Evolutionary conservation across 2,797 vertebrate species (phyloP), one percentile per base, ranked within the genome.

Genomic region (Xyrichtys novacula): DNA sequence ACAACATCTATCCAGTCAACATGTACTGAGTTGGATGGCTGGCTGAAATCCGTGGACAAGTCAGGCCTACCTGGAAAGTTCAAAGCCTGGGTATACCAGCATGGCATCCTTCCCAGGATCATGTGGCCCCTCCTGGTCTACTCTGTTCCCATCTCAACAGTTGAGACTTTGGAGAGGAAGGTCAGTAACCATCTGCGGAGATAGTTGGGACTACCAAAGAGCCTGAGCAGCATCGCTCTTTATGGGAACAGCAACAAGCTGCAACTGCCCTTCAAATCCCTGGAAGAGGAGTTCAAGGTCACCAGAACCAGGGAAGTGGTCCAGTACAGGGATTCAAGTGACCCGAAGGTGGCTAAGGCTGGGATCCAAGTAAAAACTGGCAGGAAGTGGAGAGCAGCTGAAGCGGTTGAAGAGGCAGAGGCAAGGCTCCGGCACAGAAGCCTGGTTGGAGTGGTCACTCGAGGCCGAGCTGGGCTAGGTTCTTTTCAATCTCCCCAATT

Each of bases 71-170:
- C 43, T 15, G 43, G 20, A 19, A 43, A 10, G 42, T 20, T 43
- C 20, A 46, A 46, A 6, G 43, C 22, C 43, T 46, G 43, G 43
- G 16, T 46, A 23, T 46, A 46, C 43, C 22, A 46, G 40, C 43
- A 23, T 25, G 12, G 4, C 11, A 46, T 46, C 6, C 7, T 46
- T 10, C 22, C 43, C 22, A 10, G 11, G 43, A 25, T 46, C 43
- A 20, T 46, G 43, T 46, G 43, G 43, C 22, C 43, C 16, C 43
- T 46, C 4, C 43, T 46, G 43, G 43, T 25, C 3, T 46, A 46
- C 43, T 15, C 22, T 12, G 23, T 46, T 12, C 22, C 43, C 43
- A 46, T 23, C 12, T 14, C 43, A 25, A 46, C 43, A 46, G 43
- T 46, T 1, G 43, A 46, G 42, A 6, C 26, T 26, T 10, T 29